Evolutionary conservation across 1,140 invertebrate species (phyloP).

Genomic region (Solen grandis): DNA sequence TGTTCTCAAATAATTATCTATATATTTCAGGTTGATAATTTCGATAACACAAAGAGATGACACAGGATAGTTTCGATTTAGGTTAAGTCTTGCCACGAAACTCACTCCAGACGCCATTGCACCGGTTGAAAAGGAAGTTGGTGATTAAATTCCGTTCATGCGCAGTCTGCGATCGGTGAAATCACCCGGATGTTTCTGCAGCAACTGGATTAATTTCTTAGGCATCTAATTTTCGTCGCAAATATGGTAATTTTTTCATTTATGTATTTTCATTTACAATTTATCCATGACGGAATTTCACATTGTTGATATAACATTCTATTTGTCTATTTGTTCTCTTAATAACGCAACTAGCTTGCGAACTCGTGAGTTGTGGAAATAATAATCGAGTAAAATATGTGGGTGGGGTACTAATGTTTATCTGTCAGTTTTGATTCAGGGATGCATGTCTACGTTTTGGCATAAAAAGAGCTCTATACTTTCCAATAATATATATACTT

Average conservation of each 20-base stretch:
- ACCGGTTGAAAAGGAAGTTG: slow-evolving; percentile 73
- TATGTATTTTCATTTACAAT: neutral
- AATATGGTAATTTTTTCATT: slow-evolving; percentile 36
- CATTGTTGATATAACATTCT: slow-evolving; percentile 20
- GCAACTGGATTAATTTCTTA: slow-evolving; percentile 46
- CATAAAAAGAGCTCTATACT: no score
- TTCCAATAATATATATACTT: no score
- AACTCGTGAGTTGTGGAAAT: no score
- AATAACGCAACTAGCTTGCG: no score
- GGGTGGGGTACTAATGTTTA: slow-evolving; percentile 26
- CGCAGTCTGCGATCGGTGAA: slow-evolving; percentile 26
- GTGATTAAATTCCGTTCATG: slow-evolving; percentile 54
- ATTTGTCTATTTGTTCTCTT: no score
- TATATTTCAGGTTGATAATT: neutral
- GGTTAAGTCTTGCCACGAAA: slow-evolving; percentile 59
- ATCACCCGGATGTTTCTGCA: slow-evolving; percentile 66
- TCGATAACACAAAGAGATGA: no score
- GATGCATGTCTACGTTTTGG: no score
- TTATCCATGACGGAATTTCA: neutral
- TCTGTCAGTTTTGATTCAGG: no score
- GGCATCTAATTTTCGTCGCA: slow-evolving; percentile 55
- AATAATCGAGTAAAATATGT: no score
- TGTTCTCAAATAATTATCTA: neutral
- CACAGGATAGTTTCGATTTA: no score
- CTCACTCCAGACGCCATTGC: slow-evolving; percentile 84